Conservation (phyloP, 1,140 invertebrate genomes). For the Chionoecetes opilio region DNA sequence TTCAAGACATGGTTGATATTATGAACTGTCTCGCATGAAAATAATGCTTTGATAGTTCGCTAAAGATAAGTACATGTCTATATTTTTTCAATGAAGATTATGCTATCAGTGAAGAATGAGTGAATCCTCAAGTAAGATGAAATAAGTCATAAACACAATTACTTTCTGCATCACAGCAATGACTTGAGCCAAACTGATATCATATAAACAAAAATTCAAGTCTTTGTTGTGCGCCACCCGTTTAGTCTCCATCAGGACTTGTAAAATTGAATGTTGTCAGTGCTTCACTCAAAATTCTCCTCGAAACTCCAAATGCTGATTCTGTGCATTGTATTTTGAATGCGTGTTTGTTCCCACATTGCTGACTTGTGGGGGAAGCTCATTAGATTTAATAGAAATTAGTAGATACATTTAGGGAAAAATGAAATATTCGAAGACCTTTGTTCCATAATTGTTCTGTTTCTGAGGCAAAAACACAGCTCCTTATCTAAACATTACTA, state of each 20-base stretch:
- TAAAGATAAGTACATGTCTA: not conserved
- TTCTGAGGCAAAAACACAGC: too few relatives aligned
- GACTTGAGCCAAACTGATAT: conserved; percentile 64
- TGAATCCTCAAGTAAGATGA: conserved; percentile 40
- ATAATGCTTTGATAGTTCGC: not conserved
- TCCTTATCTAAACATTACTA: too few relatives aligned
- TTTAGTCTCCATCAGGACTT: too few relatives aligned
- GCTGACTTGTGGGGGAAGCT: not conserved
- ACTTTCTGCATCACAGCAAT: conserved; percentile 43
- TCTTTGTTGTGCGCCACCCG: conserved; percentile 48
- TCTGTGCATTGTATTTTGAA: too few relatives aligned
- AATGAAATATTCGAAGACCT: too few relatives aligned
- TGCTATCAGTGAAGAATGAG: not conserved
- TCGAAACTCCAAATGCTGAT: not conserved
- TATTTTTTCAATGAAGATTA: not conserved
- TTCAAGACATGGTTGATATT: not conserved
- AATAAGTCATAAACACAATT: not conserved
- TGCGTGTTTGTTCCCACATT: not conserved
- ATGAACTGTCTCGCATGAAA: not conserved
- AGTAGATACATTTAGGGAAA: too few relatives aligned
- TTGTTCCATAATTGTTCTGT: too few relatives aligned
- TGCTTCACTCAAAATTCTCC: not conserved
- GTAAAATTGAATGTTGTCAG: not conserved
- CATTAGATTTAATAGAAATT: not conserved
- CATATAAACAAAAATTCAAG: conserved; percentile 63